Base-by-base conservation (phyloP, 2,797 vertebrate genomes). In the Nannoperca australis region DNA sequence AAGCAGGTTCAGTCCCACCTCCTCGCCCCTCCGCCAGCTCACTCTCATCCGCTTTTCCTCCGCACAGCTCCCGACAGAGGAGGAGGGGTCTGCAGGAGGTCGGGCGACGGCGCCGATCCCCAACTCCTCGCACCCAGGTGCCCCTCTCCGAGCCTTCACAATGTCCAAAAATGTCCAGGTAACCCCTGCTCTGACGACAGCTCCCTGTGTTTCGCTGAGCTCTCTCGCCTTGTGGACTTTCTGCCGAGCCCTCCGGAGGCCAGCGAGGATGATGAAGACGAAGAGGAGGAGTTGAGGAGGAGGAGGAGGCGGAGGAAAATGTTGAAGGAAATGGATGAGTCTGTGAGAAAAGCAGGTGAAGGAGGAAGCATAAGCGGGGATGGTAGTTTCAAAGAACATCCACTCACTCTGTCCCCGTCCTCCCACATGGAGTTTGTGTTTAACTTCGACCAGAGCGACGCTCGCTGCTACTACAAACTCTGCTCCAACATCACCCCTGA, bases 401-500 rank as follows among this genome's bases (percentile, higher is more conserved):
- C 36, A 0, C 45, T 27, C 0, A 76, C 87, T 15, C 51, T 66
- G 0, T 79, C 91, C 10, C 64, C 81, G 0, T 75, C 67, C 6
- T 77, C 88, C 38, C 64, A 86, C 30, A 62, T 56, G 14, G 93
- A 95, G 20, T 93, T 91, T 76, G 88, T 95, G 62, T 93, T 96
- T 54, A 95, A 92, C 55, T 95, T 96, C 5, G 92, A 96, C 75
- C 89, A 88, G 81, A 94, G 92, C 0, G 95, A 95, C 38, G 38
- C 88, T 2, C 77, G 92, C 50, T 95, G 95, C 82, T 97, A 96
- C 89, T 97, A 96, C 89, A 97, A 94, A 76, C 92, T 97, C 64
- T 96, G 97, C 87, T 92, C 95, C 82, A 96, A 95, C 59, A 88
- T 96, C 77, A 96, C 96, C 10, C 96, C 96, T 0, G 93, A 95